Evolutionary conservation across 2,113 vertebrate genomes (phyloP), one percentile per base, ranked within the genome.

Genomic region (Onychostoma macrolepis): DNA sequence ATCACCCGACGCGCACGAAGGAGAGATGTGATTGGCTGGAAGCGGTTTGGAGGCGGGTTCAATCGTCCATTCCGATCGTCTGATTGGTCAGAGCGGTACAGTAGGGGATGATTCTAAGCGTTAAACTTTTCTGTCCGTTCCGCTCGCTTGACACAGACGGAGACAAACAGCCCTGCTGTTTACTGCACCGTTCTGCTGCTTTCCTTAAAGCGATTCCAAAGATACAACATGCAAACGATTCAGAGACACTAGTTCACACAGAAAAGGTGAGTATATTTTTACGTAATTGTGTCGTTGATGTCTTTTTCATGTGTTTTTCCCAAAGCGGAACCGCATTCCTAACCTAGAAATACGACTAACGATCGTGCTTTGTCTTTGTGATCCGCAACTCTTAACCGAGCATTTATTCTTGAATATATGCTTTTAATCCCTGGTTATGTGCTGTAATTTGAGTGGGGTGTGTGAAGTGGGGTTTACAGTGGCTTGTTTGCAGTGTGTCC

Each of bases 21-120:
- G n/a, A 83, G 17, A 28, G 13, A 41, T 33, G 17, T 56, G 75
- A 91, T 91, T 86, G 48, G 87, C 50, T 28, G 26, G 71, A 90
- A 88, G 77, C 82, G 85, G 1, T 5, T 41, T 6, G 11, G 5
- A 36, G 89, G 89, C 81, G 89, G 87, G 84, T 7, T 71, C 28
- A 41, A 45, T 19, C 1, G 0, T 19, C 0, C 0, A 10, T 3
- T 26, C 45, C 19, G 24, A 45, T 48, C 9, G 4, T 58, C 58
- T 81, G 9, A 90, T 90, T 88, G 87, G 89, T 17, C 84, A n/a
- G 11, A 50, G 24, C 5, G 19, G 28, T 12, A 17, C 50, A 38
- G 63, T 21, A 61, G 24, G 43, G 56, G 69, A 38, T 12, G 41
- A 48, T 41, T 86, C 84, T 19, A 3, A 48, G 33, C 4, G 38